Conservation (phyloP, 2,113 vertebrate genomes). For the Charina bottae region DNA sequence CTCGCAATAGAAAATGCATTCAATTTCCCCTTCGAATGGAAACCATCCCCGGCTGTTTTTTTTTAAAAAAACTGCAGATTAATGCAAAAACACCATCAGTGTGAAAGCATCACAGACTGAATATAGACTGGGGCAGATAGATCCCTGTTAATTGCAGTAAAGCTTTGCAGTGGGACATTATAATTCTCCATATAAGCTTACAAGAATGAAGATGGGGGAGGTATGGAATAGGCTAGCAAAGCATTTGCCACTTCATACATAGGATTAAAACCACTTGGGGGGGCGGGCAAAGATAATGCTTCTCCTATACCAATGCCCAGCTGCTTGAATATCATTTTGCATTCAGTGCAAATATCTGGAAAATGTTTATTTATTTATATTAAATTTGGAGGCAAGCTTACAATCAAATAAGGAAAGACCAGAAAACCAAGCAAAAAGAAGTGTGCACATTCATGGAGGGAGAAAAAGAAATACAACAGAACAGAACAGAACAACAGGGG, state of each 20-base stretch:
- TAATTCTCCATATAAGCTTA: background rate
- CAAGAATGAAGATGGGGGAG: background rate
- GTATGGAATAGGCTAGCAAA: background rate
- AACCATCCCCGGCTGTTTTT: background rate
- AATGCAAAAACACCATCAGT: background rate
- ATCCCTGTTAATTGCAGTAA: background rate
- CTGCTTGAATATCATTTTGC: background rate
- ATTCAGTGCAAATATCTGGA: background rate
- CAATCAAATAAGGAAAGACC: background rate
- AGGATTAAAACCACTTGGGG: background rate
- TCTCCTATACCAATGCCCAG: background rate
- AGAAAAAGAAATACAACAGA: background rate
- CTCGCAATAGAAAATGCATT: background rate
- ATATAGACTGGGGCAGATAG: background rate
- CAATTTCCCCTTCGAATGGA: background rate
- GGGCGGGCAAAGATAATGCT: background rate
- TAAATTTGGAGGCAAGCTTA: background rate
- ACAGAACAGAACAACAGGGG: background rate
- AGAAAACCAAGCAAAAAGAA: background rate
- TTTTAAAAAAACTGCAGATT: background rate
- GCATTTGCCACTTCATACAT: background rate
- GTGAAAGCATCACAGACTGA: background rate
- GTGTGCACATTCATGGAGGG: background rate
- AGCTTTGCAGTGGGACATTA: background rate
- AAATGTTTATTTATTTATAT: background rate